These are phyloP conservation scores for Tinea semifulvella DNA, from an alignment of 2,888 invertebrate genomes.

Conservation along the genomic window DNA sequence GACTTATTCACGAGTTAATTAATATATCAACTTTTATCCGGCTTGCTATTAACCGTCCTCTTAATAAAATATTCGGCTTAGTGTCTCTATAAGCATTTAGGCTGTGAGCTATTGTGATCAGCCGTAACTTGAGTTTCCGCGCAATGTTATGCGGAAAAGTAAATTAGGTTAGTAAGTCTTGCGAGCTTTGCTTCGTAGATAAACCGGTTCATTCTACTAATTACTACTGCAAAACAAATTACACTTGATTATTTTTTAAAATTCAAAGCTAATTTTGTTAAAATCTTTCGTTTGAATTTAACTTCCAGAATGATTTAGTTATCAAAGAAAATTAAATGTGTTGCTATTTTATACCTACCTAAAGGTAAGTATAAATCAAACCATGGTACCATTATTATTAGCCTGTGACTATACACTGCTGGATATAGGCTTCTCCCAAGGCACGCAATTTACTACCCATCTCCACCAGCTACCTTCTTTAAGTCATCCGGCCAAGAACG, in stretches of 20 bases:
- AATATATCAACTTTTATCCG: conserved; percentile 63
- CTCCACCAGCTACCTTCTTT: too few relatives aligned
- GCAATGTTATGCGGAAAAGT: neutral
- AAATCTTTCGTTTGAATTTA: too few relatives aligned
- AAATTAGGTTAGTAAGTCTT: conserved; percentile 6
- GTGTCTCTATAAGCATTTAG: neutral
- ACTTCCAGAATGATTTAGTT: too few relatives aligned
- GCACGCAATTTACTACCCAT: too few relatives aligned
- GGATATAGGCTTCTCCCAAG: too few relatives aligned
- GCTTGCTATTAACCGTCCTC: conserved; percentile 50
- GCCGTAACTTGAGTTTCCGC: too few relatives aligned
- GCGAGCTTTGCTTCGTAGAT: neutral
- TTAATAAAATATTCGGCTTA: conserved; percentile 42
- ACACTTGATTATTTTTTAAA: neutral
- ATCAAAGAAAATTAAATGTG: too few relatives aligned
- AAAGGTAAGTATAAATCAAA: too few relatives aligned
- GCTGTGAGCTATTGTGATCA: neutral
- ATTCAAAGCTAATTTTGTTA: neutral
- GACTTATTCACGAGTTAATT: conserved; percentile 64
- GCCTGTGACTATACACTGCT: too few relatives aligned
- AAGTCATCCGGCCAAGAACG: too few relatives aligned
- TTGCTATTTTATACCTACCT: too few relatives aligned
- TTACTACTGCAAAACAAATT: conserved; percentile 4
- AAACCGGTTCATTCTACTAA: conserved; percentile 1
- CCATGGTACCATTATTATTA: too few relatives aligned